These are phyloP conservation scores for Eulemur coronatus DNA, from an alignment of 2,797 vertebrate genomes.

Conservation along the genomic window DNA sequence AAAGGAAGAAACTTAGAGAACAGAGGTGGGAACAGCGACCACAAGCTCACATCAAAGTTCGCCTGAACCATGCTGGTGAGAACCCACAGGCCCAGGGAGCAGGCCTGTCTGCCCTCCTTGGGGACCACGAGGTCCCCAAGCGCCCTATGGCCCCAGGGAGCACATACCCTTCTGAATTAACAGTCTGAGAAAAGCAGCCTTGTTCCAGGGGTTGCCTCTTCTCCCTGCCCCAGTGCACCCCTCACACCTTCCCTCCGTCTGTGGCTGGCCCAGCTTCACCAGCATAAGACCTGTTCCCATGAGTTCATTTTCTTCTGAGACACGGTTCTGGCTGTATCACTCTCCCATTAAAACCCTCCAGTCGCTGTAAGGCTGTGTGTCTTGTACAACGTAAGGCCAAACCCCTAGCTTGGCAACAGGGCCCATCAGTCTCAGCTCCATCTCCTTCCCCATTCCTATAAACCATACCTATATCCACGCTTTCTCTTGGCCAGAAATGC, in stretches of 20 bases:
- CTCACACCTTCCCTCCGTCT: background rate
- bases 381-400: background rate
- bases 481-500: background rate
- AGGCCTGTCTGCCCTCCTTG: background rate
- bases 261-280: background rate
- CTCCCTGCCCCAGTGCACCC: background rate
- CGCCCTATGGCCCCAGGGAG: background rate
- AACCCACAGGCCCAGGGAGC: background rate
- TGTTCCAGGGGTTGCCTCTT: background rate
- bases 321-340: background rate
- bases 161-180: background rate
- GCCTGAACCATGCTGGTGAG: background rate
- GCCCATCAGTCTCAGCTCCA: background rate
- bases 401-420: background rate
- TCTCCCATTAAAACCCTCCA: background rate
- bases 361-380: background rate
- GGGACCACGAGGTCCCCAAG: background rate
- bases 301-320: background rate
- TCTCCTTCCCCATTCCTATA: background rate
- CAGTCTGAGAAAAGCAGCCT: background rate
- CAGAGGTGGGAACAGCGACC: background rate
- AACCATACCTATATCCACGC: background rate
- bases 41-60: background rate
- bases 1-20: background rate
- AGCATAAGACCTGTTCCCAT: background rate